Evolutionary conservation across 1,140 invertebrate genomes (phyloP).

Genomic region (Dinoponera quadriceps): DNA sequence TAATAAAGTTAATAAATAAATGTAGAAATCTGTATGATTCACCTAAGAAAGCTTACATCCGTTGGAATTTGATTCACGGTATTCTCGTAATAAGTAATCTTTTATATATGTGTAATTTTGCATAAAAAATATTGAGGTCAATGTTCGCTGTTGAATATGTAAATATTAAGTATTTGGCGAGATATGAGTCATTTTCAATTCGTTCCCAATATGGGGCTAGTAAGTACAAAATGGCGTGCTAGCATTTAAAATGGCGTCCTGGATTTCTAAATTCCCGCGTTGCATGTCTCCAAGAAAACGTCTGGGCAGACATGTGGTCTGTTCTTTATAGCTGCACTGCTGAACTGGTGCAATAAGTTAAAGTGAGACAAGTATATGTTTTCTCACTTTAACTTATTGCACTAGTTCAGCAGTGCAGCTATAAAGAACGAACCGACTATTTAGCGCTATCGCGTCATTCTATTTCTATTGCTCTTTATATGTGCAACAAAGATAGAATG

Average conservation of each 20-base stretch:
- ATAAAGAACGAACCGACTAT: too few relatives aligned
- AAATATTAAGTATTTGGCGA: neutral
- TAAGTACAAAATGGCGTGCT: conserved; percentile 20
- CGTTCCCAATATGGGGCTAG: neutral
- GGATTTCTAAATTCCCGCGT: neutral
- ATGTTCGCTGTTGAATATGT: neutral
- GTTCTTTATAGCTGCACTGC: too few relatives aligned
- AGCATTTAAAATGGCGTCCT: conserved; percentile 30
- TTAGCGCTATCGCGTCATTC: too few relatives aligned
- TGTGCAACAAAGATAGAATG: too few relatives aligned
- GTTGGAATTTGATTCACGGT: neutral
- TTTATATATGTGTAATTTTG: neutral
- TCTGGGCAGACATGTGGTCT: too few relatives aligned
- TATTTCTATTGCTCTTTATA: too few relatives aligned
- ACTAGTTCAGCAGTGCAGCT: too few relatives aligned
- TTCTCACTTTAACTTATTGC: too few relatives aligned
- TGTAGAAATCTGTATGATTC: neutral
- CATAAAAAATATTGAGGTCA: neutral
- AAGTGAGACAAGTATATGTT: too few relatives aligned
- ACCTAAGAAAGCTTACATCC: neutral
- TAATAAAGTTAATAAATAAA: too few relatives aligned
- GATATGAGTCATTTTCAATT: conserved; percentile 1
- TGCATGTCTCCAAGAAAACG: neutral
- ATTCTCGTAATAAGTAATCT: neutral
- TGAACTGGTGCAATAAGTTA: too few relatives aligned